Conservation (phyloP, 2,888 invertebrate species). For the Steinernema scapterisci region DNA sequence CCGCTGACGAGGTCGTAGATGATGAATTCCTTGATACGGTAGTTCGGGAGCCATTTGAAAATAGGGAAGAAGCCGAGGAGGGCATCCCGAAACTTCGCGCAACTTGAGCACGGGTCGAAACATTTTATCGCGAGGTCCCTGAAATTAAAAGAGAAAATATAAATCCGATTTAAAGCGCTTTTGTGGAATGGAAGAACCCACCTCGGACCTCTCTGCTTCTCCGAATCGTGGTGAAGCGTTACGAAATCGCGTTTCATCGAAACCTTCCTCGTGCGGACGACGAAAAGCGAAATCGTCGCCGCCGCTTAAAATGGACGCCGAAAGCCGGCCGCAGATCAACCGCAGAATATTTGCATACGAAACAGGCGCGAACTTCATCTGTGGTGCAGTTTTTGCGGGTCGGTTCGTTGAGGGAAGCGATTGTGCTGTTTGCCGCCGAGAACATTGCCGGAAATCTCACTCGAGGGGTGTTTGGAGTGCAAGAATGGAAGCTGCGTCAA, state of each 20-base stretch:
- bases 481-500: too few relatives aligned
- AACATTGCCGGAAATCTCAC: too few relatives aligned
- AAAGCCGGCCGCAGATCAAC: neutral
- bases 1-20: slow-evolving; percentile 80
- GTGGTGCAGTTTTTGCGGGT: neutral
- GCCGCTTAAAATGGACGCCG: too few relatives aligned
- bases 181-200: too few relatives aligned
- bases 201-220: neutral
- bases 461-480: too few relatives aligned
- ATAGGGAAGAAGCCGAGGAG: slow-evolving; percentile 55
- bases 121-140: neutral
- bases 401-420: too few relatives aligned
- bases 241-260: slow-evolving; percentile 25
- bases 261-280: neutral
- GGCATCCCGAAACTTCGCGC: neutral
- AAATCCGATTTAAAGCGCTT: neutral
- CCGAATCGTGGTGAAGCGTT: neutral
- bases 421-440: too few relatives aligned
- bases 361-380: neutral
- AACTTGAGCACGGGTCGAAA: slow-evolving; percentile 5
- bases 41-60: slow-evolving; percentile 60
- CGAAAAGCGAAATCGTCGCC: too few relatives aligned
- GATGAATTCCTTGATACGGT: slow-evolving; percentile 70
- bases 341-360: neutral
- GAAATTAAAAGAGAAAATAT: neutral